Evolutionary conservation across 2,888 invertebrate genomes (phyloP).

Genomic region (Pachycephus smyrnensis): DNA sequence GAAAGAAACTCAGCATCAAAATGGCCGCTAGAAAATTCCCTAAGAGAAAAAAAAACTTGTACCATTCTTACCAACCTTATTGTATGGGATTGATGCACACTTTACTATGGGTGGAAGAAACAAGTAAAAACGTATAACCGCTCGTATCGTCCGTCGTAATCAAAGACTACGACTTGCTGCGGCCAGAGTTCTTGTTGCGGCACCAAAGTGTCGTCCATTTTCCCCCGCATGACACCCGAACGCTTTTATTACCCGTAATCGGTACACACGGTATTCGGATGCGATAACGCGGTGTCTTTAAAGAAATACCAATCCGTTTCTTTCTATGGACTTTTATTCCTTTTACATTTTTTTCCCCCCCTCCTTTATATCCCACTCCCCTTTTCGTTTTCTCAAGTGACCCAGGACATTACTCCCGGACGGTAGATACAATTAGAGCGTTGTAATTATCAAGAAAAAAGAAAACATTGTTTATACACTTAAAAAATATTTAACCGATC

Average conservation of each 20-base stretch:
- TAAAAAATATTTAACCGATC: no score
- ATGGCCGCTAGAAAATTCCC: background rate
- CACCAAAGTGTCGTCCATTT: constrained; percentile 50
- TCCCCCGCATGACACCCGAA: constrained; percentile 56
- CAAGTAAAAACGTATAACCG: background rate
- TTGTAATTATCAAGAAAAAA: no score
- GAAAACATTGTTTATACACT: no score
- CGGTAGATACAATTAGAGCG: no score
- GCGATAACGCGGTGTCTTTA: constrained; percentile 59
- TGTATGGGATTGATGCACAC: background rate
- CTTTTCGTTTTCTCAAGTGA: no score
- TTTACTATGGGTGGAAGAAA: no score
- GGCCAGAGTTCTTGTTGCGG: constrained; percentile 40
- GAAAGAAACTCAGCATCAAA: background rate
- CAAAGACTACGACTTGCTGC: constrained; percentile 33
- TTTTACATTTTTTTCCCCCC: no score
- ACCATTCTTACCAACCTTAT: background rate
- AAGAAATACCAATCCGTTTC: constrained; percentile 51
- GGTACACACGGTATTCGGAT: constrained; percentile 46
- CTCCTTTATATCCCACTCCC: no score
- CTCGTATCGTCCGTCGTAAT: constrained; percentile 46
- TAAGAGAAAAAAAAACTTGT: background rate
- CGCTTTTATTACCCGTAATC: constrained; percentile 63
- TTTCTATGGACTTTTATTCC: no score
- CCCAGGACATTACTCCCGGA: no score